phyloP scores from a whole-genome alignment of 2,888 invertebrate genomes.

The Autographa gamma region DNA sequence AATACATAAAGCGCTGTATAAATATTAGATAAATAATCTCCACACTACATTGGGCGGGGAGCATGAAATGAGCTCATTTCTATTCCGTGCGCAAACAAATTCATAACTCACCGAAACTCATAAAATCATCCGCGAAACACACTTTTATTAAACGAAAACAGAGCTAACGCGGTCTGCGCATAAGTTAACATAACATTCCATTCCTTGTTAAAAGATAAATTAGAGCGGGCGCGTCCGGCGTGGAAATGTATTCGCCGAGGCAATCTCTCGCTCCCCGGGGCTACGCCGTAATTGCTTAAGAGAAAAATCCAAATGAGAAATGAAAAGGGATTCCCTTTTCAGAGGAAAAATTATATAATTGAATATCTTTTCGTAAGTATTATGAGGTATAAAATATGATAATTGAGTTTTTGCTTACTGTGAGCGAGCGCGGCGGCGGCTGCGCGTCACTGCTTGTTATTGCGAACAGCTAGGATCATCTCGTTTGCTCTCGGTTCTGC shows the following conservation, averaged over 20 bases:
- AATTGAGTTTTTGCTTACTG: conserved; percentile 86
- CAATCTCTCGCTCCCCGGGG: conserved; percentile 82
- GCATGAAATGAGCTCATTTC: conserved; percentile 69
- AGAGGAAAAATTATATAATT: conserved; percentile 88
- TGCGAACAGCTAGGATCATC: conserved; percentile 55
- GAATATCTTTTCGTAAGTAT: conserved; percentile 88
- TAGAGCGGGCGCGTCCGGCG: conserved; percentile 76
- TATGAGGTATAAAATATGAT: conserved; percentile 89
- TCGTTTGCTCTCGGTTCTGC: conserved; percentile 44
- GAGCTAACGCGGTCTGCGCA: conserved; percentile 77
- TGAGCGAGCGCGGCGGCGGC: conserved; percentile 64
- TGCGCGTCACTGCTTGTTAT: conserved; percentile 52
- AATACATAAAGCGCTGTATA: conserved; percentile 57
- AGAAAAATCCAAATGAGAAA: conserved; percentile 89
- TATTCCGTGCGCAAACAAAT: conserved; percentile 77
- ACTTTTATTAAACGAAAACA: conserved; percentile 85
- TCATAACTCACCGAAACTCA: conserved; percentile 80
- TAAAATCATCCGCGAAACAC: conserved; percentile 81
- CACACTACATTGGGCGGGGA: conserved; percentile 61
- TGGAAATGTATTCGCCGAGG: conserved; percentile 76
- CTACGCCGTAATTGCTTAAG: conserved; percentile 87
- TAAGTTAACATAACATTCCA: conserved; percentile 84
- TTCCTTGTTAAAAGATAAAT: conserved; percentile 85
- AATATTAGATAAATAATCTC: conserved; percentile 69
- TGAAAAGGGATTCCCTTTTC: conserved; percentile 88